A percentile compares a stretch with the other conserved stretches of the same genome.
These are phyloP conservation scores for Ispidina lecontei DNA, from an alignment of 2,797 vertebrate genomes.

Conservation along the genomic window DNA sequence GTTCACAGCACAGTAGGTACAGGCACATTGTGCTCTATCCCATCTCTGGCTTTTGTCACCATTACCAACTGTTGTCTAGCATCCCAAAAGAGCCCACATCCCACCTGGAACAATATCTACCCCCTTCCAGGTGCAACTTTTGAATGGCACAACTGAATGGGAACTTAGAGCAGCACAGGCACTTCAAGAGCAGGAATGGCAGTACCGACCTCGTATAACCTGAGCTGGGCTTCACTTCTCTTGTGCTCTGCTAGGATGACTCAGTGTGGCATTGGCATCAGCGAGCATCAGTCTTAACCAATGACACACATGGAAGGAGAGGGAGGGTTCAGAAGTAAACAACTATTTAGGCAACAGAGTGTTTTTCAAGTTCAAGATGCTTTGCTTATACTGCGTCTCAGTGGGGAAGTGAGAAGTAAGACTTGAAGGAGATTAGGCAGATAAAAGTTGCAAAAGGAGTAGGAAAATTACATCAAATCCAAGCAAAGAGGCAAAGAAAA, in stretches of 20 bases:
- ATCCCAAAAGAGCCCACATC: neutral
- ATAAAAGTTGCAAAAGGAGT: neutral
- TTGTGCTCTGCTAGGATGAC: constrained; percentile 5
- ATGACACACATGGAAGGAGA: neutral
- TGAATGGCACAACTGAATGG: neutral
- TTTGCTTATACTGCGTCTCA: neutral
- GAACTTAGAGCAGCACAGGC: neutral
- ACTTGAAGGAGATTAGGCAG: neutral
- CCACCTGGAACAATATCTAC: neutral
- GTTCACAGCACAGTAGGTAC: neutral
- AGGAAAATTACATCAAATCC: neutral
- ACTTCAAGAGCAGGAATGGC: neutral
- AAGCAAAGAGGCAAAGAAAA: neutral
- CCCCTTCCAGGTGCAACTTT: neutral
- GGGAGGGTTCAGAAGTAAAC: constrained; percentile 59
- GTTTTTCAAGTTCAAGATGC: constrained; percentile 40
- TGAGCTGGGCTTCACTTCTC: neutral
- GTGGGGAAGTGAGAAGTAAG: neutral
- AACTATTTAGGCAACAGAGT: constrained; percentile 10
- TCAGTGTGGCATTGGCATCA: constrained; percentile 26
- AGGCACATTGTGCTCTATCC: neutral
- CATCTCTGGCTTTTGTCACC: neutral
- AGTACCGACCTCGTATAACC: neutral
- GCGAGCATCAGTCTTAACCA: neutral
- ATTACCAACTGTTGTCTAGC: neutral